A percentile compares a stretch with the other conserved stretches of the same genome.
Evolutionary conservation across 2,888 invertebrate species (phyloP).

Genomic region (Chesias legatella): DNA sequence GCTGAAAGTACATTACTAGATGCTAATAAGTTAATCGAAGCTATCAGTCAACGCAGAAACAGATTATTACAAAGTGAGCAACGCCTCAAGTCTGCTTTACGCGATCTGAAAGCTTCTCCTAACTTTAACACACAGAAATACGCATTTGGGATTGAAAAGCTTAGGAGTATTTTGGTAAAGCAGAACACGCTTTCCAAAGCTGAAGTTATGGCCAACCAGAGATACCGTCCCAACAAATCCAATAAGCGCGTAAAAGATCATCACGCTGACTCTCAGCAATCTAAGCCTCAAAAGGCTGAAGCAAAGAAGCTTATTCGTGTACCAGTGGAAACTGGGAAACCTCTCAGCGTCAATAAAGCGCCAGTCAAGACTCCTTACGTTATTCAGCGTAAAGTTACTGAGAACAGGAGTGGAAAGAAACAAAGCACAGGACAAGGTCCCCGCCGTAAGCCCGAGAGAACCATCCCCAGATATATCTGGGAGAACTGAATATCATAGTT

Average conservation of each 20-base stretch:
- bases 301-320: slow-evolving; percentile 33
- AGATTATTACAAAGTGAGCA: slow-evolving; percentile 29
- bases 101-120: slow-evolving; percentile 43
- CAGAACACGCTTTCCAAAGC: slow-evolving; percentile 46
- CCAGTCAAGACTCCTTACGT: slow-evolving; percentile 37
- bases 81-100: slow-evolving; percentile 30
- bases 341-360: slow-evolving; percentile 38
- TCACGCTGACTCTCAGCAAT: slow-evolving; percentile 1
- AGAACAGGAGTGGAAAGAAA: slow-evolving; percentile 28
- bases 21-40: slow-evolving; percentile 29
- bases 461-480: slow-evolving; percentile 51
- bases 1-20: slow-evolving; percentile 20
- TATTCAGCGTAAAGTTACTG: slow-evolving; percentile 37
- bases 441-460: slow-evolving; percentile 37
- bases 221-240: slow-evolving; percentile 34
- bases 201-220: slow-evolving; percentile 43
- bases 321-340: slow-evolving; percentile 36
- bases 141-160: slow-evolving; percentile 45
- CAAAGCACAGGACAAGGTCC: slow-evolving; percentile 37
- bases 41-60: slow-evolving; percentile 30
- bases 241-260: slow-evolving; percentile 36
- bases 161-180: slow-evolving; percentile 40
- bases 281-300: slow-evolving; percentile 18
- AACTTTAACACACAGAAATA: slow-evolving; percentile 49
- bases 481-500: slow-evolving; percentile 38